These are phyloP conservation scores for Thymallus thymallus DNA, from an alignment of 2,113 vertebrate species.

Conservation along the genomic window DNA sequence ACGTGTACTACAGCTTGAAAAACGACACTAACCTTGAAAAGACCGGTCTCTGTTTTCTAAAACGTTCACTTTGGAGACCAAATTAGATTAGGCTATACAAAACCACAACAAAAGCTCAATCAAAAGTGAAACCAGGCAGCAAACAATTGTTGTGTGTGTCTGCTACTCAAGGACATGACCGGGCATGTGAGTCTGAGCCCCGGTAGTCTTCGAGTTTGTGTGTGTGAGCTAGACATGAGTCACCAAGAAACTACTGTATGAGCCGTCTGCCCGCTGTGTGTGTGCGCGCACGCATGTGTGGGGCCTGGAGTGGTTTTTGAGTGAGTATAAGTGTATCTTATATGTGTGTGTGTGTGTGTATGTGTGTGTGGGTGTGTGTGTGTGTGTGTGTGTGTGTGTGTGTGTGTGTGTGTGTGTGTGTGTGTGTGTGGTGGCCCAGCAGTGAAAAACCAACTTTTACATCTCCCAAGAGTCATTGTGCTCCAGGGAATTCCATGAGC, in stretches of 20 bases:
- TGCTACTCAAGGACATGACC: slow-evolving; percentile 5
- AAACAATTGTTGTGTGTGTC: slow-evolving; percentile 14
- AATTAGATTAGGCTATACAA: no score
- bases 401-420: slow-evolving; percentile 21
- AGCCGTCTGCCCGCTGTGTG: background rate
- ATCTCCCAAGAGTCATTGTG: background rate
- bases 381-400: slow-evolving; percentile 21
- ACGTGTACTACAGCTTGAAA: background rate
- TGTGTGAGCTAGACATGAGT: background rate
- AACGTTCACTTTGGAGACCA: no score
- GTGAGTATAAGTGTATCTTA: background rate
- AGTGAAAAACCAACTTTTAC: background rate
- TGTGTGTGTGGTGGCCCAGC: slow-evolving; percentile 5
- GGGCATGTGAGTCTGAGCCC: slow-evolving; percentile 24
- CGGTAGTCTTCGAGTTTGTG: slow-evolving; percentile 7
- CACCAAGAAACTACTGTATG: slow-evolving; percentile 26
- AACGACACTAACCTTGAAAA: background rate
- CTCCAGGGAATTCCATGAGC: background rate
- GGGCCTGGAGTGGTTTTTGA: no score
- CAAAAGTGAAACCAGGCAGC: slow-evolving; percentile 19
- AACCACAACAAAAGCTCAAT: background rate
- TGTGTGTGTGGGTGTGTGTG: slow-evolving; percentile 12
- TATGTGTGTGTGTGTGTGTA: slow-evolving; percentile 25
- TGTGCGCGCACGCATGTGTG: background rate
- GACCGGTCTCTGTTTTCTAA: no score